phyloP scores from a whole-genome alignment of 2,888 invertebrate species.

The Gastracanthus pulcherrimus region DNA sequence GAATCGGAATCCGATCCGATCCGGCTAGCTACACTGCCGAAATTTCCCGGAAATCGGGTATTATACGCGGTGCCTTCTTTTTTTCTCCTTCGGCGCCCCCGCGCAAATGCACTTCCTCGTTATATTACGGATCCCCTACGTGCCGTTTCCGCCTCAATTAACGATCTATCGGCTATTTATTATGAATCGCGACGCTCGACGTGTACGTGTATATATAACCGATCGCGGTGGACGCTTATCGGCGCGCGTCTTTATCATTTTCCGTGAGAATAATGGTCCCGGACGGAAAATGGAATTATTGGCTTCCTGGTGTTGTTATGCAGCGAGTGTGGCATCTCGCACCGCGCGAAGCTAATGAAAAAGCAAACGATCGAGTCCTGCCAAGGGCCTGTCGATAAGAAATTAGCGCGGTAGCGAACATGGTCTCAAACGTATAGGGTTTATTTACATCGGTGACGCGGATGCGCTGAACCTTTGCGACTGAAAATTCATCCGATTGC shows the following conservation, averaged over 20 bases:
- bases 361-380: background rate
- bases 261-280: too few species aligned
- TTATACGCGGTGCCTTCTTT: too few species aligned
- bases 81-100: background rate
- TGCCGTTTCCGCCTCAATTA: too few species aligned
- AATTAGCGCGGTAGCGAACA: constrained; percentile 29
- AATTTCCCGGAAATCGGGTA: background rate
- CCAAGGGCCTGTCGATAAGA: constrained; percentile 24
- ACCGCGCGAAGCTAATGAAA: constrained; percentile 12
- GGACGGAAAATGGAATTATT: constrained; percentile 45
- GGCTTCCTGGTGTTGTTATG: background rate
- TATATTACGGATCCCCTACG: background rate
- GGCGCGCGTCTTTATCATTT: background rate
- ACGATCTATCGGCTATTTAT: constrained; percentile 21
- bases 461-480: too few species aligned
- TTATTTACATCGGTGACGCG: too few species aligned
- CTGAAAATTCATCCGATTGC: too few species aligned
- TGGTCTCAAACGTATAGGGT: too few species aligned
- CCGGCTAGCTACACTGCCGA: background rate
- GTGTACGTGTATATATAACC: too few species aligned
- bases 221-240: too few species aligned
- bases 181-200: background rate
- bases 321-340: too few species aligned
- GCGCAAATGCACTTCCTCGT: background rate
- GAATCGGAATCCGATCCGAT: constrained; percentile 50